These are phyloP conservation scores for Antheraea mylitta DNA, from an alignment of 1,140 invertebrate species.

Conservation along the genomic window DNA sequence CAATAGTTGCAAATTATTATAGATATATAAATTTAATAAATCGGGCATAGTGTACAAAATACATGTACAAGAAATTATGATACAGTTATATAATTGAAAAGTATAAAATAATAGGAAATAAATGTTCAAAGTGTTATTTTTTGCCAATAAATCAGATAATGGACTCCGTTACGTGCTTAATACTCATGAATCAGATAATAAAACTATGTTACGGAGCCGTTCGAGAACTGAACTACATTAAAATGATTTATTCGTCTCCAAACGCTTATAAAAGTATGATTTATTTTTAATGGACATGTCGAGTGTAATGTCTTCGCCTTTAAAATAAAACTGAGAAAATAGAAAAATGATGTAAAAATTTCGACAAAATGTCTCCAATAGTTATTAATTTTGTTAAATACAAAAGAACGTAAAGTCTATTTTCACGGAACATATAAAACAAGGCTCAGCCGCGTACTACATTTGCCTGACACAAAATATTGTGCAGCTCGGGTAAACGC, in stretches of 20 bases:
- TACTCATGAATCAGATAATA: constrained; percentile 1
- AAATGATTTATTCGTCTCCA: constrained; percentile 14
- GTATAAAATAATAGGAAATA: neutral
- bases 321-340: constrained; percentile 17
- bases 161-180: constrained; percentile 8
- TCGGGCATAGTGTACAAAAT: too few relatives aligned
- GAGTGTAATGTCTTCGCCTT: constrained; percentile 18
- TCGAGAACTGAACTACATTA: constrained; percentile 15
- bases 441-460: constrained; percentile 61
- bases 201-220: constrained; percentile 10
- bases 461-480: constrained; percentile 72
- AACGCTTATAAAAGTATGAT: constrained; percentile 22
- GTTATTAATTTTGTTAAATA: constrained; percentile 64
- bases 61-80: neutral
- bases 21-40: too few relatives aligned
- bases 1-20: too few relatives aligned
- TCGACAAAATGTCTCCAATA: constrained; percentile 54
- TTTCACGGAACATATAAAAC: constrained; percentile 52
- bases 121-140: neutral
- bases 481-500: constrained; percentile 67
- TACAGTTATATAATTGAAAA: neutral
- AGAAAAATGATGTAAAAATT: constrained; percentile 43
- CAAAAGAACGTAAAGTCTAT: constrained; percentile 61
- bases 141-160: neutral
- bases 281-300: constrained; percentile 25